A percentile compares a stretch with the other conserved stretches of the same genome.
Conservation (phyloP, 2,113 vertebrate species). For the Gobio gobio region DNA sequence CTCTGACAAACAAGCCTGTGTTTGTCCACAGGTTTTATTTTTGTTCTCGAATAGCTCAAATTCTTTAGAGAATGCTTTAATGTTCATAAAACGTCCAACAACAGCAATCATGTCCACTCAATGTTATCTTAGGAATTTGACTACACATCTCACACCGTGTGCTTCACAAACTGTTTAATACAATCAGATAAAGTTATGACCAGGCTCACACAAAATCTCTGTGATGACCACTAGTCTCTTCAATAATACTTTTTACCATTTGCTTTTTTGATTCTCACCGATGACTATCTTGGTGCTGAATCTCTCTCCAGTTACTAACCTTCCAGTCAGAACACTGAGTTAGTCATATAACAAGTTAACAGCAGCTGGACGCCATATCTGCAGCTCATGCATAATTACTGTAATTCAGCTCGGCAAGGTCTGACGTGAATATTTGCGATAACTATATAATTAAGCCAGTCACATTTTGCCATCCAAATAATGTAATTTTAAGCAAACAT, state of each 20-base stretch:
- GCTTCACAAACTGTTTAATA: neutral
- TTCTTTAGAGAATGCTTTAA: neutral
- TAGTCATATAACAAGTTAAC: neutral
- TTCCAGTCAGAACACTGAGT: neutral
- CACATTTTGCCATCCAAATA: neutral
- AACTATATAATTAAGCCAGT: neutral
- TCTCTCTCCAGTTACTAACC: neutral
- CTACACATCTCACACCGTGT: neutral
- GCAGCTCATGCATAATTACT: neutral
- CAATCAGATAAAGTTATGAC: neutral
- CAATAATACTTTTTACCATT: neutral
- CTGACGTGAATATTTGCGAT: neutral
- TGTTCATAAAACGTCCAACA: neutral
- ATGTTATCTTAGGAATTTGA: conserved; percentile 24
- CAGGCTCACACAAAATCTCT: neutral
- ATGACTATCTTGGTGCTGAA: neutral
- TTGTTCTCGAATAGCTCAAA: neutral
- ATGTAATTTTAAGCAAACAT: neutral
- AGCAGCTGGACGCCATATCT: neutral
- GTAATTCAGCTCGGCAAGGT: neutral
- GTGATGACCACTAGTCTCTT: neutral
- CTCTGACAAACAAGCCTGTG: neutral
- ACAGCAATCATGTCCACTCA: neutral
- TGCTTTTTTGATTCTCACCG: neutral
- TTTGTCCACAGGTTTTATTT: conserved; percentile 3